Evolutionary conservation across 2,888 invertebrate genomes (phyloP).

Genomic region (Agonopterix heracliana): DNA sequence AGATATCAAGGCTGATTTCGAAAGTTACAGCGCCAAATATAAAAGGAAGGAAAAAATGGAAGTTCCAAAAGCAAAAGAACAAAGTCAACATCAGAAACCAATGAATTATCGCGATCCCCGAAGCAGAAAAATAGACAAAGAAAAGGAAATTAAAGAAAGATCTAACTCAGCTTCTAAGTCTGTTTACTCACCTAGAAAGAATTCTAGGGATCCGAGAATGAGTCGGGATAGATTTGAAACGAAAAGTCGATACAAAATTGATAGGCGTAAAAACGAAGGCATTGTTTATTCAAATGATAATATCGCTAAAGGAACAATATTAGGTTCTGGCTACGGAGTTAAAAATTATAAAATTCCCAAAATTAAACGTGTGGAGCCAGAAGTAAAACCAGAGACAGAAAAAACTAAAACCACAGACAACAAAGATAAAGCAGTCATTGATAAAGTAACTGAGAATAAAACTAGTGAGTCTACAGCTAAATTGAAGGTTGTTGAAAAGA

Average conservation of each 20-base stretch:
- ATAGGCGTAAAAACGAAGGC: slow-evolving; percentile 33
- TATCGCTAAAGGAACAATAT: slow-evolving; percentile 54
- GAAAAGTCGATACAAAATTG: slow-evolving; percentile 22
- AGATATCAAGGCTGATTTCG: slow-evolving; percentile 58
- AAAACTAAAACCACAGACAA: not conserved
- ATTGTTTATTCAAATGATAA: slow-evolving; percentile 63
- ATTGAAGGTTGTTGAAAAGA: slow-evolving; percentile 8
- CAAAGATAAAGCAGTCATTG: slow-evolving; percentile 8
- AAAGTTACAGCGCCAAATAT: slow-evolving; percentile 32
- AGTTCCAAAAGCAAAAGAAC: not conserved
- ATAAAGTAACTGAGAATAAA: slow-evolving; percentile 2
- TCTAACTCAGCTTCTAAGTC: slow-evolving; percentile 17
- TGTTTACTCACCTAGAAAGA: slow-evolving; percentile 41
- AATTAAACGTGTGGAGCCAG: slow-evolving; percentile 45
- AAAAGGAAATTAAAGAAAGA: slow-evolving; percentile 7
- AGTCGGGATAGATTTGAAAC: slow-evolving; percentile 22
- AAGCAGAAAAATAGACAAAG: slow-evolving; percentile 23
- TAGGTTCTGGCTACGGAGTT: slow-evolving; percentile 56
- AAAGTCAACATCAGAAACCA: slow-evolving; percentile 1
- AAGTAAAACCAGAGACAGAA: slow-evolving; percentile 15
- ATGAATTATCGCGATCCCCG: slow-evolving; percentile 10
- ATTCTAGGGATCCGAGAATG: slow-evolving; percentile 51
- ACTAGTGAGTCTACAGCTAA: not conserved
- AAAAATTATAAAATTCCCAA: slow-evolving; percentile 71
- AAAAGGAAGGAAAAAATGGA: slow-evolving; percentile 10